Evolutionary conservation across 2,113 vertebrate species (phyloP).

Genomic region (Stomatorhinus ivindoensis): DNA sequence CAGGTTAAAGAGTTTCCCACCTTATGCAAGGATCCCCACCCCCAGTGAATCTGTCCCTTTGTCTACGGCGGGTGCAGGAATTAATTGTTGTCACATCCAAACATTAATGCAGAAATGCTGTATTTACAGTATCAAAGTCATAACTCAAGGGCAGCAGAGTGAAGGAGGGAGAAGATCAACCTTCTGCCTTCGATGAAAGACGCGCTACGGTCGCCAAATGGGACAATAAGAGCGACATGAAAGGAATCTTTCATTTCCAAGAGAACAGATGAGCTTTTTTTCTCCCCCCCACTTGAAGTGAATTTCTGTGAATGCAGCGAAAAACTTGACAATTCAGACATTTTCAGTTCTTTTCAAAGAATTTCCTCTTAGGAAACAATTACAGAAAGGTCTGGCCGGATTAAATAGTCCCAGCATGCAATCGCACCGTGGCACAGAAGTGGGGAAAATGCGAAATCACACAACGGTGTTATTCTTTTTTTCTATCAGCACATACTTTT

Average conservation of each 20-base stretch:
- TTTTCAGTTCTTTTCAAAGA: conserved; percentile 15
- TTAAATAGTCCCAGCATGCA: not conserved
- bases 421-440: not conserved
- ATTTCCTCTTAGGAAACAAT: not conserved
- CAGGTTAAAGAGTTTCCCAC: not conserved
- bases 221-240: not conserved
- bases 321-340: conserved; percentile 14
- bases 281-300: not conserved
- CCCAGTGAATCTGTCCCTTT: not conserved
- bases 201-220: not conserved
- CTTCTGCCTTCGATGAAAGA: not conserved
- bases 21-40: not conserved
- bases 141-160: not conserved
- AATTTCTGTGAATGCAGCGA: not conserved
- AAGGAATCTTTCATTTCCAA: conserved; percentile 3
- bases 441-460: not conserved
- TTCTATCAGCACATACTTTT: not conserved
- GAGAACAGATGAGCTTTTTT: conserved; percentile 3
- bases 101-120: not conserved
- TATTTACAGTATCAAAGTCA: not conserved
- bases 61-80: not conserved
- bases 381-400: not conserved
- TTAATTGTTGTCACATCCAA: not conserved
- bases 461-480: not conserved
- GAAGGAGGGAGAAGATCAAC: not conserved